These are phyloP conservation scores for Brachionus koreanus DNA, from an alignment of 1,140 invertebrate species.

Conservation along the genomic window DNA sequence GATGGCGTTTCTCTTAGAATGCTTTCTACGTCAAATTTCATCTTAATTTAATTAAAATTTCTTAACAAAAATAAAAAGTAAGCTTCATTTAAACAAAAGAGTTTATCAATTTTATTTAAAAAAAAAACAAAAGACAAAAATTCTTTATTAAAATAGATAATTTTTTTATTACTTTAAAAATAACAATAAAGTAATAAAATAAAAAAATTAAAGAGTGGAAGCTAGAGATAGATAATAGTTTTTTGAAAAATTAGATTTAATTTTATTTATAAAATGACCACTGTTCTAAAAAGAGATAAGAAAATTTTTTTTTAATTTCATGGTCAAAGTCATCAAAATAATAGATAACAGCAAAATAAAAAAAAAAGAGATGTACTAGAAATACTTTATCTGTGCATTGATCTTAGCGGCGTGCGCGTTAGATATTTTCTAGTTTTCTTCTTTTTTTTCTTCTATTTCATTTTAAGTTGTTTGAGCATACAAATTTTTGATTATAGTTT, in stretches of 20 bases:
- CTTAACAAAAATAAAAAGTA: neutral
- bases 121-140: neutral
- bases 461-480: neutral
- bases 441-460: too few species aligned
- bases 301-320: neutral
- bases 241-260: neutral
- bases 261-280: neutral
- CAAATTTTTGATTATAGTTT: neutral
- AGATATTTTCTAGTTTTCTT: too few species aligned
- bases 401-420: neutral
- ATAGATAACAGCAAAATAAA: neutral
- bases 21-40: constrained; percentile 31
- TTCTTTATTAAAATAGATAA: neutral
- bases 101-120: neutral
- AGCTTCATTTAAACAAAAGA: neutral
- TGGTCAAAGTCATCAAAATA: neutral
- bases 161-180: neutral
- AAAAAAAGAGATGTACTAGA: neutral
- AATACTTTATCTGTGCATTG: neutral
- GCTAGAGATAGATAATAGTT: neutral
- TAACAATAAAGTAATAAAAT: neutral
- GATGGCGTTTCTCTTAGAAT: neutral
- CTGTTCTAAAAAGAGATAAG: neutral
- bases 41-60: neutral
- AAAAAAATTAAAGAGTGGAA: neutral